These are phyloP conservation scores for Pagrus major DNA, from an alignment of 2,113 vertebrate genomes.

Conservation along the genomic window DNA sequence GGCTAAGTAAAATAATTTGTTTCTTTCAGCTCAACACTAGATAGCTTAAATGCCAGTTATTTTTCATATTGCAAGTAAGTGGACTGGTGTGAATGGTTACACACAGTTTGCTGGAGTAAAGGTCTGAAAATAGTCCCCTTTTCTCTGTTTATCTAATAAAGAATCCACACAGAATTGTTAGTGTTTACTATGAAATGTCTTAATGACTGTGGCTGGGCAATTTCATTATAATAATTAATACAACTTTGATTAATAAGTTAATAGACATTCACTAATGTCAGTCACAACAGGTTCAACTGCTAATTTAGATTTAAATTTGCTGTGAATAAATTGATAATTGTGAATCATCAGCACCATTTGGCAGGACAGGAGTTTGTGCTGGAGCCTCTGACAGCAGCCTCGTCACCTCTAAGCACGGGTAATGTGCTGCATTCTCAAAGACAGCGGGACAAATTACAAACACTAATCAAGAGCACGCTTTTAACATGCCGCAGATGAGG, in stretches of 20 bases:
- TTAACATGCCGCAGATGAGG: constrained; percentile 63
- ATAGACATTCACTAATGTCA: background rate
- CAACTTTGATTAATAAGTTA: constrained; percentile 10
- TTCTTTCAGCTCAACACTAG: too few relatives aligned
- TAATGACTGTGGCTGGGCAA: background rate
- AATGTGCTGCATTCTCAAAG: constrained; percentile 36
- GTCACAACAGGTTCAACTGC: background rate
- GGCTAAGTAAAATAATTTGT: too few relatives aligned
- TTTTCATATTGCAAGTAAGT: background rate
- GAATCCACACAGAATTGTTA: background rate
- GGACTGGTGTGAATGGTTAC: background rate
- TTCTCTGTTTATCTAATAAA: background rate
- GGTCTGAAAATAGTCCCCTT: background rate
- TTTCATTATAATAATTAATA: background rate
- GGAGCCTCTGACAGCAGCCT: constrained; percentile 39
- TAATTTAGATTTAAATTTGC: constrained; percentile 30
- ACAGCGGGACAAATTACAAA: constrained; percentile 62
- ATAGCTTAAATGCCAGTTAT: background rate
- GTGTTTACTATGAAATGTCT: background rate
- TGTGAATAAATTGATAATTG: constrained; percentile 36
- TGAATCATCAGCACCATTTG: constrained; percentile 49
- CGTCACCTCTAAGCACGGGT: constrained; percentile 45
- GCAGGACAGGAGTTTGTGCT: constrained; percentile 18
- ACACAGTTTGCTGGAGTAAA: background rate
- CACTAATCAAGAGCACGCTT: constrained; percentile 62